Evolutionary conservation across 2,113 vertebrate species (phyloP), one percentile per base, ranked within the genome.

Genomic region (Limnothrissa miodon): DNA sequence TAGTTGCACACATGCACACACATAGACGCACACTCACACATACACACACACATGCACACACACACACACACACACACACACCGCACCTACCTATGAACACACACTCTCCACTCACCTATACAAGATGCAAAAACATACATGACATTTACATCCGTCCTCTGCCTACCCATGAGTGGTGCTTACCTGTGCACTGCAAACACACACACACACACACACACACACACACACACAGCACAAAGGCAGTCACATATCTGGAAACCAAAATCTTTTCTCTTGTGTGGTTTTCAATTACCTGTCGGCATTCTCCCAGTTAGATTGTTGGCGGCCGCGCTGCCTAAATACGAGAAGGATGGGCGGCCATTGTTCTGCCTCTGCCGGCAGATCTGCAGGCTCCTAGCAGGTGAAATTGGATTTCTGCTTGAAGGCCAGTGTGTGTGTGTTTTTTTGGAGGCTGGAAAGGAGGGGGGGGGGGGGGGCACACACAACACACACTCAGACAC

Each of bases 401-500:
- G 93, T 93, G 90, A 95, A 94, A 95, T 94, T 95, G 93, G 90
- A 94, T 92, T 94, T 95, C 91, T 90, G 90, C 86, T 91, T 92
- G 91, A 92, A 93, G 92, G 93, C 89, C 91, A 93, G 88, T 80
- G 78, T 91, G 92, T 91, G 94, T 82, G 84, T 85, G 51, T 70
- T 56, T 56, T 53, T 82, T 66, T 83, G 70, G 74, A 36, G 66
- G n/a, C n/a, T n/a, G n/a, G n/a, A n/a, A n/a, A n/a, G 23, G 56
- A 87, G 87, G 85, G 81, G 39, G 81, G 86, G 83, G 82, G 85
- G 88, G 88, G 86, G 91, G 91, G 92, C 91, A 87, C 87, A n/a
- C n/a, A n/a, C n/a, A n/a, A n/a, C n/a, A n/a, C n/a, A n/a, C n/a
- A n/a, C n/a, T n/a, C n/a, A n/a, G n/a, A n/a, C 81, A 19, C 36